Conservation (phyloP, 53 echinoderm and acorn worm species). For the Glandiceps talaboti region DNA sequence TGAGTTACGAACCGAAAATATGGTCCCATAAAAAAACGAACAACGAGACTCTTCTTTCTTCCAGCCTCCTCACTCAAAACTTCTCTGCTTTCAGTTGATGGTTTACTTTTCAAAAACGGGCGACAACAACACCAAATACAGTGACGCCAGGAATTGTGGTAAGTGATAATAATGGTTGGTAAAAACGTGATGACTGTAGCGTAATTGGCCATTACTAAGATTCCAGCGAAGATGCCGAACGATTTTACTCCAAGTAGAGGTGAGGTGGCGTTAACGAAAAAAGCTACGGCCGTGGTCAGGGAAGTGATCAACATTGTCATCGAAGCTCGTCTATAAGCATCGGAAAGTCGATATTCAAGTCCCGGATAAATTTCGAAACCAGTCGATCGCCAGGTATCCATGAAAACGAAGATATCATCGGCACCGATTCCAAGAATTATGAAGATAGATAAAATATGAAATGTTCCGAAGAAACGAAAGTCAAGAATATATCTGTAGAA, state of each 20-base stretch:
- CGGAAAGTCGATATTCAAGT: constrained; percentile 2
- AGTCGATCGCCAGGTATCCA: constrained; percentile 4
- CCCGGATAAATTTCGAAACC: background rate
- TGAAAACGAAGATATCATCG: constrained; percentile 1
- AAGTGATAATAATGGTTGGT: constrained; percentile 1
- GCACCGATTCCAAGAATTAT: too few relatives aligned
- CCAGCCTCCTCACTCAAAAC: background rate
- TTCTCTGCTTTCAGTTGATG: too few relatives aligned
- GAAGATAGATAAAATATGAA: constrained; percentile 1
- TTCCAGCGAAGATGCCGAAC: background rate
- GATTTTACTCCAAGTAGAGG: background rate
- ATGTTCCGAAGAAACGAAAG: constrained; percentile 2
- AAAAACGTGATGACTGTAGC: background rate
- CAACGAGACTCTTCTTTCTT: background rate
- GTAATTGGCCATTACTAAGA: background rate
- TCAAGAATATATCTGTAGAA: background rate
- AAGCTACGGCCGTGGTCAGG: background rate
- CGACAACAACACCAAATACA: background rate
- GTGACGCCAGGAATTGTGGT: background rate
- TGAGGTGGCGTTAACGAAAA: background rate
- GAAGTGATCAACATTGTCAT: constrained; percentile 4
- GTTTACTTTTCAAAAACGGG: too few relatives aligned
- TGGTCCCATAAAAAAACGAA: constrained; percentile 2
- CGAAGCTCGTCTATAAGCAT: background rate
- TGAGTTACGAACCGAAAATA: background rate